Conservation (phyloP, 2,113 vertebrate species). For the Meriones unguiculatus region DNA sequence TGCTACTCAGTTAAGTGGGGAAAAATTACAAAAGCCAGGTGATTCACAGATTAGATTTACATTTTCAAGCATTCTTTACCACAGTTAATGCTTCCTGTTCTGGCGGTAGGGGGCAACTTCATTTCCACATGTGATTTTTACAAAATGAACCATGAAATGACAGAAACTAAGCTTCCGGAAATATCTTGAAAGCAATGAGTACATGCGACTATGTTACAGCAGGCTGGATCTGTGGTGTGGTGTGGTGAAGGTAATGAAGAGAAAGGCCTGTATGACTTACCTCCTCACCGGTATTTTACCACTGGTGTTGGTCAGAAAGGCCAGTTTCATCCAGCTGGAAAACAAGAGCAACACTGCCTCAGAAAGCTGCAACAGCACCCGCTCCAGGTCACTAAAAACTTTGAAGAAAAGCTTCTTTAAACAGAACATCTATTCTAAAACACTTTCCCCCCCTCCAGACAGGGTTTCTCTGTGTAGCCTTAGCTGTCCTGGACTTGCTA, state of each 20-base stretch:
- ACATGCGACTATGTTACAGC: neutral
- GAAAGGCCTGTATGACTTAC: conserved; percentile 86
- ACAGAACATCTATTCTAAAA: conserved; percentile 43
- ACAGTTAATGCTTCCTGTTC: neutral
- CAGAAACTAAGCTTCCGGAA: conserved; percentile 33
- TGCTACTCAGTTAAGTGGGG: neutral
- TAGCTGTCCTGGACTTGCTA: too few species aligned
- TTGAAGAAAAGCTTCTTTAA: neutral
- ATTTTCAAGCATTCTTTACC: neutral
- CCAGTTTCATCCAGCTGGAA: conserved; percentile 98
- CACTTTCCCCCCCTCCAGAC: neutral
- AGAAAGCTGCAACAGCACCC: neutral
- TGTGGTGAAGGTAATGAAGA: neutral
- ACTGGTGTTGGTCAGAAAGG: conserved; percentile 96
- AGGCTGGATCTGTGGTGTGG: neutral
- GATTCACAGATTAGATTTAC: neutral
- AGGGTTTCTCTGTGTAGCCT: too few species aligned
- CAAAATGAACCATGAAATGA: neutral
- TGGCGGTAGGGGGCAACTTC: neutral
- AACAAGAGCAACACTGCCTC: conserved; percentile 64
- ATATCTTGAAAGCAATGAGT: neutral
- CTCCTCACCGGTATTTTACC: conserved; percentile 98
- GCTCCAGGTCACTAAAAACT: neutral
- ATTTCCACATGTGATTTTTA: neutral
- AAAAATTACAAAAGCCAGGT: neutral